phyloP scores from a whole-genome alignment of 2,888 invertebrate species.

The Brachynemurus nebulosus region DNA sequence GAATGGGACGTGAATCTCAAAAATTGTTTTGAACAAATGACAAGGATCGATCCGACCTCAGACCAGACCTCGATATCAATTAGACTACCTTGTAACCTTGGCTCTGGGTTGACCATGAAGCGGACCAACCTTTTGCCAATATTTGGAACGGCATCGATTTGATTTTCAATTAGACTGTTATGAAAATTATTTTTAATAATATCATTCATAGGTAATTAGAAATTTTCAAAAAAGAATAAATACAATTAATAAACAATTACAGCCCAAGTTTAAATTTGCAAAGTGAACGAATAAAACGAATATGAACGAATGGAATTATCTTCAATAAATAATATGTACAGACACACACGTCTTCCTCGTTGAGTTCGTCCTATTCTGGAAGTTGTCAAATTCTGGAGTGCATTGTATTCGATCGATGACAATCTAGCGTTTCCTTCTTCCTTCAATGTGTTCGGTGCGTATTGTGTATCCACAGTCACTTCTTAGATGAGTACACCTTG shows the following conservation, averaged over 20 bases:
- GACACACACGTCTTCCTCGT: no score
- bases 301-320: no score
- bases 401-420: no score
- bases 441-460: no score
- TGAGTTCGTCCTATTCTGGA: no score
- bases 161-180: constrained; percentile 9
- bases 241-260: not conserved
- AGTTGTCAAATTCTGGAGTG: no score
- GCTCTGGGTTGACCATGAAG: constrained; percentile 6
- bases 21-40: constrained; percentile 4
- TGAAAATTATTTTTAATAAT: constrained; percentile 10
- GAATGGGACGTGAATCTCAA: constrained; percentile 4
- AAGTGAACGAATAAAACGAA: no score
- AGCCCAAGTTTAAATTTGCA: not conserved
- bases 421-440: no score
- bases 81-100: constrained; percentile 4
- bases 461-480: no score
- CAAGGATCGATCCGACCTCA: constrained; percentile 4
- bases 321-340: no score
- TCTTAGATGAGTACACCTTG: no score
- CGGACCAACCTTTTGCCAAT: constrained; percentile 10
- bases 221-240: constrained; percentile 1
- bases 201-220: constrained; percentile 1
- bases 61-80: not conserved
- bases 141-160: constrained; percentile 9